Percentiles rank a stretch among this genome's conserved stretches.
Evolutionary conservation across 2,113 vertebrate species (phyloP).

Genomic region (Zeus faber): DNA sequence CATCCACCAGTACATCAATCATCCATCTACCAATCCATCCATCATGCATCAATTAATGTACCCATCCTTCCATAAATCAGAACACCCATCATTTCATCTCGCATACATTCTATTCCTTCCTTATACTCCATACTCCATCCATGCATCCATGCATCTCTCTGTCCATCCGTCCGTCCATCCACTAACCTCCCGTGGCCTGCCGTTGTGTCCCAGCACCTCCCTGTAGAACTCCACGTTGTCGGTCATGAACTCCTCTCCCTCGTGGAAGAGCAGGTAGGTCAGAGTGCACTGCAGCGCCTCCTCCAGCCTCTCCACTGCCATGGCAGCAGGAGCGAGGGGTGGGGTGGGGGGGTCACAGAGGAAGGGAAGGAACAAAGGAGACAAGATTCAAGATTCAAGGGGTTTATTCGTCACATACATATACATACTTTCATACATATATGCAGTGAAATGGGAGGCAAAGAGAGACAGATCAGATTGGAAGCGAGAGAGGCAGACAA

Average conservation of each 20-base stretch:
- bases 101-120: too few species aligned
- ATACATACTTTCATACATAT: too few species aligned
- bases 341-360: not conserved
- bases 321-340: conserved; percentile 8
- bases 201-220: conserved; percentile 71
- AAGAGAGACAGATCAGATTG: not conserved
- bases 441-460: not conserved
- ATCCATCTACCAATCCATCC: not conserved
- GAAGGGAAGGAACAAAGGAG: not conserved
- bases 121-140: too few species aligned
- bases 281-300: conserved; percentile 84
- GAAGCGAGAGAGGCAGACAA: not conserved
- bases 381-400: not conserved
- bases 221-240: conserved; percentile 84
- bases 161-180: not conserved
- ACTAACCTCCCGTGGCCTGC: conserved; percentile 65
- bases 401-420: too few species aligned
- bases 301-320: conserved; percentile 74
- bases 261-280: conserved; percentile 88
- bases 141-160: not conserved
- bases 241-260: conserved; percentile 82
- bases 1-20: not conserved
- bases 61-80: not conserved
- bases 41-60: not conserved
- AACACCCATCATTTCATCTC: not conserved